Percentiles rank a stretch among this genome's conserved stretches.
phyloP scores from a whole-genome alignment of 1,140 invertebrate species.

The Drosophila punjabiensis region DNA sequence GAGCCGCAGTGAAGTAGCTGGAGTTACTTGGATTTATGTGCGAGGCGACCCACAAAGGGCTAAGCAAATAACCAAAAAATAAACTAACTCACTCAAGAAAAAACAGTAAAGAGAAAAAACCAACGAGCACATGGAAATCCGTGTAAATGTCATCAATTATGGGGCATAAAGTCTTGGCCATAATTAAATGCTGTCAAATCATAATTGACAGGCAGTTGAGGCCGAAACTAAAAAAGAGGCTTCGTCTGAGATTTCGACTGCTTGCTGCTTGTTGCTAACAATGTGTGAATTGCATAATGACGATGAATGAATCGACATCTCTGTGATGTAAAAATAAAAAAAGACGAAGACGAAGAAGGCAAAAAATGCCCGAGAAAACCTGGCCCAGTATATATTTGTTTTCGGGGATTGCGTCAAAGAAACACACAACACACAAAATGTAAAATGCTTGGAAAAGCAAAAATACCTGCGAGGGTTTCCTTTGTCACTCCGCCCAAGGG shows the following conservation, averaged over 20 bases:
- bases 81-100: not conserved
- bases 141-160: slow-evolving; percentile 76
- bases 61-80: slow-evolving; percentile 13
- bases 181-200: slow-evolving; percentile 80
- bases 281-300: slow-evolving; percentile 80
- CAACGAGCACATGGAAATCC: slow-evolving; percentile 25
- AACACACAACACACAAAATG: not conserved
- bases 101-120: slow-evolving; percentile 29
- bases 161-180: slow-evolving; percentile 46
- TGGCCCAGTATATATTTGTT: slow-evolving; percentile 6
- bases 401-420: slow-evolving; percentile 23
- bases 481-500: slow-evolving; percentile 65
- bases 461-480: slow-evolving; percentile 19
- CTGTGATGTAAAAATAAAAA: slow-evolving; percentile 30
- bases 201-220: slow-evolving; percentile 65
- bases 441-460: slow-evolving; percentile 16
- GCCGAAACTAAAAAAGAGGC: slow-evolving; percentile 2
- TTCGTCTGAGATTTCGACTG: slow-evolving; percentile 14
- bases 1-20: slow-evolving; percentile 23
- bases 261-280: slow-evolving; percentile 55
- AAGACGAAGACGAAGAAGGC: no score
- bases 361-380: slow-evolving; percentile 38
- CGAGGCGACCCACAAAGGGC: slow-evolving; percentile 51
- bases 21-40: slow-evolving; percentile 47
- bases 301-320: slow-evolving; percentile 41